Base-by-base conservation (phyloP, 2,797 vertebrate genomes). In the Alcedo quadribrachys region DNA sequence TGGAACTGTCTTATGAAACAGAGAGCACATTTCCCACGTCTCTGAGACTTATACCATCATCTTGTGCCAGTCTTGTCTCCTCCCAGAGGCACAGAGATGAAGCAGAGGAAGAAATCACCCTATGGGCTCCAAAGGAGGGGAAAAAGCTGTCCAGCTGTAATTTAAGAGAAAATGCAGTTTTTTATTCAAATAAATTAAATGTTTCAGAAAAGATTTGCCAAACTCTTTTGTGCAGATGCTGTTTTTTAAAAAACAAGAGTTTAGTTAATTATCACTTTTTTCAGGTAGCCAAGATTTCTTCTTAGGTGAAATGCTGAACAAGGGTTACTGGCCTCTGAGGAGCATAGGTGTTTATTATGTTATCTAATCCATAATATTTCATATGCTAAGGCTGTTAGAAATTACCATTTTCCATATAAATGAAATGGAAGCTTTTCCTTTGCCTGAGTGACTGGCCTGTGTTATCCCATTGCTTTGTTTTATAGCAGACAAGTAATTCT, bases 131-230 rank as follows among this genome's bases (percentile, higher is more conserved):
- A 63, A 48, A n/a, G 11, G 37, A 30, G 30, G 16, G n/a, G 11
- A 8, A 20, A 12, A 62, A 87, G 80, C 28, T 91, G 78, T 95
- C 63, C 82, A 88, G 70, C 37, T 74, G 62, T 90, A 91, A 92
- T 80, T 94, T 85, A 67, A 89, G 54, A 62, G 81, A 33, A 83
- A 92, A 76, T 65, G 40, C 79, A 77, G 32, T 54, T 32, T 70
- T 87, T 85, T 87, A 67, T 85, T 78, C 40, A 61, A 69, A 92
- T 84, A 57, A 85, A 90, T 69, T 21, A 84, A 89, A 77, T 63
- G 42, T n/a, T 82, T 80, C 3, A 17, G 37, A 22, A 76, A 77
- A 70, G 28, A 75, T 65, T 81, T 93, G 81, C 37, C 58, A 85
- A 80, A 20, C 22, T 69, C 50, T 82, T 32, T 46, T 42, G 19